A percentile compares a stretch with the other conserved stretches of the same genome.
Evolutionary conservation across 2,888 invertebrate genomes (phyloP).

Genomic region (Geophilus truncorum): DNA sequence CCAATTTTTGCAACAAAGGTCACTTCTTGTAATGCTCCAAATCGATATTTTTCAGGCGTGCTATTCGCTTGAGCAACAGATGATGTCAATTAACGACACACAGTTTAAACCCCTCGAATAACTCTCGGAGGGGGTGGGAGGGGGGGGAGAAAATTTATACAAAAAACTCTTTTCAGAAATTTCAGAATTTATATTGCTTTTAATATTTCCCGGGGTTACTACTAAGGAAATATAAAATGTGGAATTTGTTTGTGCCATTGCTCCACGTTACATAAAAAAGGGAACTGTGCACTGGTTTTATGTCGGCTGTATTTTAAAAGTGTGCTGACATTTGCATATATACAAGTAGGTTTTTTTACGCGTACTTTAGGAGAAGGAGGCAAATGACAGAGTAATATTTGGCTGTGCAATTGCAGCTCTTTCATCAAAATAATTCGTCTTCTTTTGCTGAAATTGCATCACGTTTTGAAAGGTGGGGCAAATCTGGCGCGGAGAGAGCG

Average conservation of each 20-base stretch:
- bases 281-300: background rate
- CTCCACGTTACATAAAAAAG: background rate
- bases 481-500: background rate
- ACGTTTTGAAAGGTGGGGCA: constrained; percentile 27
- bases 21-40: background rate
- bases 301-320: background rate
- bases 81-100: background rate
- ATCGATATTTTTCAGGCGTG: background rate
- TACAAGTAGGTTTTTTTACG: background rate
- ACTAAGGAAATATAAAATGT: background rate
- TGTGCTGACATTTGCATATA: background rate
- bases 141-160: too few relatives aligned
- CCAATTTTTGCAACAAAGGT: constrained; percentile 18
- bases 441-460: constrained; percentile 27
- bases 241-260: background rate
- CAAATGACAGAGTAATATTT: constrained; percentile 13
- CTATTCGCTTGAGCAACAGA: background rate
- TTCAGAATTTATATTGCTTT: too few relatives aligned
- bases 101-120: too few relatives aligned
- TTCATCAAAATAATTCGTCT: constrained; percentile 27
- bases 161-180: too few relatives aligned
- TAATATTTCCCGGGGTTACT: too few relatives aligned
- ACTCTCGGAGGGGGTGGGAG: too few relatives aligned
- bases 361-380: background rate
- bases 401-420: background rate